A percentile compares a stretch with the other conserved stretches of the same genome.
phyloP scores from a whole-genome alignment of 2,888 invertebrate species.

The Timandra comae region DNA sequence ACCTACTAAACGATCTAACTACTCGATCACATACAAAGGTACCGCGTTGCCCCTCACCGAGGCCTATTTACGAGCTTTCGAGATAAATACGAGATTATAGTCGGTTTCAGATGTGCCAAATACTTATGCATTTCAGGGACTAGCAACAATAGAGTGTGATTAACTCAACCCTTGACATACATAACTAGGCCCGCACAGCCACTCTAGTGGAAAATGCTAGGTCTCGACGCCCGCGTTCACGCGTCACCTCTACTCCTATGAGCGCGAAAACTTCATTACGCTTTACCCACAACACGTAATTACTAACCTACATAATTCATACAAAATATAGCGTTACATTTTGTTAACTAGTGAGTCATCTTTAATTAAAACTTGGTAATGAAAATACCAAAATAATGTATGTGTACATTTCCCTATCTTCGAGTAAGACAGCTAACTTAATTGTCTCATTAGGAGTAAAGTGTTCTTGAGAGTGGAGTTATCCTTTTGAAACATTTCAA shows the following conservation, averaged over 20 bases:
- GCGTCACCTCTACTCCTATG: constrained; percentile 28
- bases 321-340: too few relatives aligned
- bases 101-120: constrained; percentile 30
- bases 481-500: constrained; percentile 57
- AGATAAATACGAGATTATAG: constrained; percentile 2
- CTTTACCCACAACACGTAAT: constrained; percentile 4
- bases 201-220: constrained; percentile 71
- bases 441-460: constrained; percentile 57
- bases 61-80: background rate
- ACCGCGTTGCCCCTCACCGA: too few relatives aligned
- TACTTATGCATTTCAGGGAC: constrained; percentile 52
- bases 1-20: background rate
- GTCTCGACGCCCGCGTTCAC: constrained; percentile 46
- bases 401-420: too few relatives aligned
- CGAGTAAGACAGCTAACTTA: constrained; percentile 20
- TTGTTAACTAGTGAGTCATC: too few relatives aligned
- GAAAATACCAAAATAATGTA: too few relatives aligned
- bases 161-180: constrained; percentile 72
- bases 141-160: constrained; percentile 62
- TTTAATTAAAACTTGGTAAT: too few relatives aligned
- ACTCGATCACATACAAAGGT: background rate
- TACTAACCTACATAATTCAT: too few relatives aligned
- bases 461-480: constrained; percentile 53
- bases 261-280: constrained; percentile 32
- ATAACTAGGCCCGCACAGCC: constrained; percentile 55